Percentiles rank a stretch among this genome's conserved stretches.
These are phyloP conservation scores for Furcifer pardalis DNA, from an alignment of 2,797 vertebrate species.

Conservation along the genomic window DNA sequence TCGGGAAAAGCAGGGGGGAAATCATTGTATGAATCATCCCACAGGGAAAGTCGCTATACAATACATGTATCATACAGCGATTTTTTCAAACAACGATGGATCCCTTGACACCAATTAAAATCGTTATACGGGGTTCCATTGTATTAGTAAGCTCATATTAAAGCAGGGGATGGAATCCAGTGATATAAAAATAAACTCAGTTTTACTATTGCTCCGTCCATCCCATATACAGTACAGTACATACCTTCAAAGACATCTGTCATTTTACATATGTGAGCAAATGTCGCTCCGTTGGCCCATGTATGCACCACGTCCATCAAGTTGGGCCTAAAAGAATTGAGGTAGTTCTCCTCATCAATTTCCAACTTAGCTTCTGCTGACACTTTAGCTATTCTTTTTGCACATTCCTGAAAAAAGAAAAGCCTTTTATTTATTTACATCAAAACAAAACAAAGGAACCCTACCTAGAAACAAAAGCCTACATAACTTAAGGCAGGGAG, in stretches of 20 bases:
- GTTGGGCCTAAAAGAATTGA: conserved; percentile 93
- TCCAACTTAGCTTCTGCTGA: conserved; percentile 97
- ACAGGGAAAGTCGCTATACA: too few species aligned
- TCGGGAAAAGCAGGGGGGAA: too few species aligned
- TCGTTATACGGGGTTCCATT: too few species aligned
- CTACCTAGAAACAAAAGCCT: not conserved
- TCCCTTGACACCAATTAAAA: too few species aligned
- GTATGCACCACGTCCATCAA: conserved; percentile 97
- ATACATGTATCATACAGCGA: too few species aligned
- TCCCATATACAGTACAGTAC: not conserved
- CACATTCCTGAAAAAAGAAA: conserved; percentile 87
- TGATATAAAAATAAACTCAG: not conserved
- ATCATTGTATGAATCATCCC: too few species aligned
- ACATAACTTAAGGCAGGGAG: not conserved
- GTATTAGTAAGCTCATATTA: not conserved
- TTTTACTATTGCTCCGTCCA: not conserved
- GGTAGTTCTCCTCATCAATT: conserved; percentile 92
- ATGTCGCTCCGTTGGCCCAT: conserved; percentile 94
- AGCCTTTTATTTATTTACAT: conserved; percentile 14
- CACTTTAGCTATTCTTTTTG: conserved; percentile 95
- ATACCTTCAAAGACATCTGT: conserved; percentile 98
- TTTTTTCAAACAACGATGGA: too few species aligned
- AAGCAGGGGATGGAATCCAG: not conserved
- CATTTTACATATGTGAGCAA: conserved; percentile 99
- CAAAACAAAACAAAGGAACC: not conserved